phyloP scores from a whole-genome alignment of 2,113 vertebrate genomes.

The Zeus faber region DNA sequence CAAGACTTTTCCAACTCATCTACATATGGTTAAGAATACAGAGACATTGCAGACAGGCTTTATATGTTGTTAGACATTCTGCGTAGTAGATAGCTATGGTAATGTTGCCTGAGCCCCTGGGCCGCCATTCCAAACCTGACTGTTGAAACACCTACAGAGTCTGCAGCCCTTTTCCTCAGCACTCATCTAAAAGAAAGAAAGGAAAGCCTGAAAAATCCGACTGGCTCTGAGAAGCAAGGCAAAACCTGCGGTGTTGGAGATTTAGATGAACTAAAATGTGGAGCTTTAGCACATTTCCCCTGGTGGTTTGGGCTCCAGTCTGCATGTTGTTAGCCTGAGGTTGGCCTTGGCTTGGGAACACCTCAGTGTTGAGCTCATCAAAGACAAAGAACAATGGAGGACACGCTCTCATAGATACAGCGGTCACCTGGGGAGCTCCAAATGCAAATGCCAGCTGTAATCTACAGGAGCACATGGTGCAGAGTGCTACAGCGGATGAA shows the following conservation, averaged over 20 bases:
- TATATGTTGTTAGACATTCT: conserved; percentile 55
- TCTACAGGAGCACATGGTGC: conserved; percentile 35
- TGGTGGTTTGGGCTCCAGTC: conserved; percentile 33
- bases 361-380: conserved; percentile 16
- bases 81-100: conserved; percentile 58
- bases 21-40: conserved; percentile 52
- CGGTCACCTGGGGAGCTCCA: conserved; percentile 28
- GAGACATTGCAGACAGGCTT: conserved; percentile 48
- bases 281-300: conserved; percentile 35
- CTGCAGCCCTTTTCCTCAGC: conserved; percentile 46
- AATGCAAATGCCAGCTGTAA: conserved; percentile 41
- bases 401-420: conserved; percentile 25
- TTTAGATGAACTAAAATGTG: conserved; percentile 42
- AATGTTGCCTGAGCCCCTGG: conserved; percentile 48
- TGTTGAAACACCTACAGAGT: conserved; percentile 47
- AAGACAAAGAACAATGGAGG: conserved; percentile 42
- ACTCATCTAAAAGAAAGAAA: conserved; percentile 38
- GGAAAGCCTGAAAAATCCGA: conserved; percentile 38
- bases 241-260: conserved; percentile 47
- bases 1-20: conserved; percentile 37
- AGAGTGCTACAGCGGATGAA: conserved; percentile 31
- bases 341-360: conserved; percentile 27
- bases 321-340: conserved; percentile 36
- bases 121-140: conserved; percentile 64
- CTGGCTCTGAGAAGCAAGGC: conserved; percentile 53